Percentiles rank a stretch among this genome's conserved stretches.
These are phyloP conservation scores for Aegypius monachus DNA, from an alignment of 2,113 vertebrate species.

Conservation along the genomic window DNA sequence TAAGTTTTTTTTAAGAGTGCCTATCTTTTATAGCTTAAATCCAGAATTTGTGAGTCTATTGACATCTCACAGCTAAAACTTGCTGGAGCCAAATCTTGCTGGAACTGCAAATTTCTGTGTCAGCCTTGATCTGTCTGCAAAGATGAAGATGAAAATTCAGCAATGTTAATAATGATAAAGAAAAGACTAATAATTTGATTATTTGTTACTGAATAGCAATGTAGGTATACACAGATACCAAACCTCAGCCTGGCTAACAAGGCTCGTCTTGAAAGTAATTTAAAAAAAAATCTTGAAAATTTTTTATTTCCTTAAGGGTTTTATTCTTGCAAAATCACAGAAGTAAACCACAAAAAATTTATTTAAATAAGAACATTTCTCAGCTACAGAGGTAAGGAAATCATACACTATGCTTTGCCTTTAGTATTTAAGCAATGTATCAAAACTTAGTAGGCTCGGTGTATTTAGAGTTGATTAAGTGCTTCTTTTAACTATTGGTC, in stretches of 20 bases:
- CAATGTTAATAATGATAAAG: neutral
- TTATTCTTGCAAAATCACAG: neutral
- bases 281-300: neutral
- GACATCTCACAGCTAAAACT: neutral
- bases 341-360: neutral
- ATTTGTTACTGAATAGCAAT: neutral
- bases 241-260: neutral
- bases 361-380: neutral
- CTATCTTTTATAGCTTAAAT: neutral
- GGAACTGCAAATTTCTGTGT: neutral
- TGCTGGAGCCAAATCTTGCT: neutral
- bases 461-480: neutral
- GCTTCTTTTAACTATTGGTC: neutral
- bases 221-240: neutral
- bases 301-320: neutral
- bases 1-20: neutral
- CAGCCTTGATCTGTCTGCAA: neutral
- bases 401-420: neutral
- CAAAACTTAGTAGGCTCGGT: neutral
- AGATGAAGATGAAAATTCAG: neutral
- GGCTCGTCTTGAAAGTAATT: neutral
- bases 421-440: neutral
- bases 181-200: neutral
- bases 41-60: neutral
- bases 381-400: neutral